Percentiles rank a stretch among this genome's conserved stretches.
Evolutionary conservation across 2,797 vertebrate species (phyloP).

Genomic region (Diglossa cyanea): DNA sequence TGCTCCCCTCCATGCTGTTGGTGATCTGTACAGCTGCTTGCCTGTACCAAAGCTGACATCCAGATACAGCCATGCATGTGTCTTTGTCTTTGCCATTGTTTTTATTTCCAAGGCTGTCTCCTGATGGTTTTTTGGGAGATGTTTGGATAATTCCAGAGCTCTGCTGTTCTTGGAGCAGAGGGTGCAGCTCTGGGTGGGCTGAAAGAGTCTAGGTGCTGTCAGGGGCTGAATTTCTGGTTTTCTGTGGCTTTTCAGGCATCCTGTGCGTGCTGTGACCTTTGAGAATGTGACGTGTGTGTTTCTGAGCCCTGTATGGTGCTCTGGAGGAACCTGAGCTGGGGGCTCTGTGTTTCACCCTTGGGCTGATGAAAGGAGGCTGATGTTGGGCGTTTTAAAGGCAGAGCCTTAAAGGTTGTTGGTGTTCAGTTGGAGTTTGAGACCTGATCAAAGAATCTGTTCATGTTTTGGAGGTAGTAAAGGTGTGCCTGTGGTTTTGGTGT

Average conservation of each 20-base stretch:
- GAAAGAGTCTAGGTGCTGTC: not conserved
- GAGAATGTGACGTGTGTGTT: accelerated
- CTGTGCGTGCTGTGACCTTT: not conserved
- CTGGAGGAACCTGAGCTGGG: not conserved
- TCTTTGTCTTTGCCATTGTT: accelerated
- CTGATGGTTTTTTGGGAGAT: not conserved
- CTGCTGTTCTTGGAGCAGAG: not conserved
- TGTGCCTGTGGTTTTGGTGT: not conserved
- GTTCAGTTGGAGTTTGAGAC: not conserved
- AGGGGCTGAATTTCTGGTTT: not conserved
- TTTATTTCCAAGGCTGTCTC: not conserved
- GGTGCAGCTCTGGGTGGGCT: not conserved
- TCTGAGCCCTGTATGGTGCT: not conserved
- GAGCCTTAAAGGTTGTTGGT: not conserved
- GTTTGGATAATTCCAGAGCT: accelerated
- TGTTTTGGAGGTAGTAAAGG: not conserved
- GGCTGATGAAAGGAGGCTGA: not conserved
- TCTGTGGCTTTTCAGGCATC: not conserved
- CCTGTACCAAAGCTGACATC: not conserved
- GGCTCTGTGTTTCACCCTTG: not conserved
- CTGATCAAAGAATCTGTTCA: not conserved
- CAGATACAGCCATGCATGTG: not conserved
- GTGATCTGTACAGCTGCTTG: not conserved
- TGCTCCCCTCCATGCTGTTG: not conserved
- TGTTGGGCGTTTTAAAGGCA: not conserved